These are phyloP conservation scores for Mesoclemmys tuberculata DNA, from an alignment of 2,113 vertebrate genomes.

Conservation along the genomic window DNA sequence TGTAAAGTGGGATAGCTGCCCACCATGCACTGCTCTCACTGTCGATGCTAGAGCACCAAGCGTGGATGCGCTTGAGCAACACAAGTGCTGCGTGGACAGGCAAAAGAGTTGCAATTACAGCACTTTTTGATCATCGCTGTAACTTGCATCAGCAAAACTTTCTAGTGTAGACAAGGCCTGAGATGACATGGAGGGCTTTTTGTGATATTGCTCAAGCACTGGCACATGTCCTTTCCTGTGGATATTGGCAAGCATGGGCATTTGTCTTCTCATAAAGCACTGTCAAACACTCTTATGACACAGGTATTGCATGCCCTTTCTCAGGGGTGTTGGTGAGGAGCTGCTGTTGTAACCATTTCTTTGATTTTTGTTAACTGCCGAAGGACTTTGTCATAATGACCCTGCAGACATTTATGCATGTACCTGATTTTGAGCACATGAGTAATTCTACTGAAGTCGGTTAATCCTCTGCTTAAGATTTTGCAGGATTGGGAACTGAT, in stretches of 20 bases:
- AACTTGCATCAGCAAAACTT: no score
- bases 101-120: no score
- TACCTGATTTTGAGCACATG: not conserved
- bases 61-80: no score
- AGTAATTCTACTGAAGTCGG: not conserved
- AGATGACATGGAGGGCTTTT: not conserved
- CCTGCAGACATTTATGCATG: not conserved
- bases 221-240: not conserved
- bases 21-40: no score
- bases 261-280: not conserved
- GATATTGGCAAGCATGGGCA: not conserved
- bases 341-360: not conserved
- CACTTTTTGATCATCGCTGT: no score
- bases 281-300: not conserved
- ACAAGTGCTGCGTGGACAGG: no score
- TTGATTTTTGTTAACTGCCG: not conserved
- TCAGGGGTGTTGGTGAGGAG: not conserved
- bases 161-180: no score
- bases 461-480: not conserved
- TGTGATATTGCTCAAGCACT: not conserved
- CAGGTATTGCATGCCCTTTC: not conserved
- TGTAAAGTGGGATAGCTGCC: no score
- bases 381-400: not conserved
- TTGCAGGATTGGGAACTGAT: not conserved
- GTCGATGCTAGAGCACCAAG: no score